Conservation (phyloP, 2,888 invertebrate genomes). For the Ornithoptera priamus region DNA sequence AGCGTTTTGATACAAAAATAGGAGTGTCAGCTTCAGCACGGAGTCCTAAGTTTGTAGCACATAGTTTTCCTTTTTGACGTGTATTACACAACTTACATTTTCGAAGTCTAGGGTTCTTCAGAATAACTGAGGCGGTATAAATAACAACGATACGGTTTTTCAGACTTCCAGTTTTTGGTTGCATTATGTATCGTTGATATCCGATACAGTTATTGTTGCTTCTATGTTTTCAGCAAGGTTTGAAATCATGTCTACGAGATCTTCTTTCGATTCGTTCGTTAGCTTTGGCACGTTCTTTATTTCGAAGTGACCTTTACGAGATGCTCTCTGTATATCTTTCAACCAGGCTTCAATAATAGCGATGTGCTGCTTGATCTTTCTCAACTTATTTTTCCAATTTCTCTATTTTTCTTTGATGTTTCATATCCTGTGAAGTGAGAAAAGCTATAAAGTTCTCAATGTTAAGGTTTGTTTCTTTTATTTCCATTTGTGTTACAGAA, state of each 20-base stretch:
- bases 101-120: conserved; percentile 30
- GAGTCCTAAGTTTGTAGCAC: conserved; percentile 33
- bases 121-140: conserved; percentile 21
- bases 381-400: background rate
- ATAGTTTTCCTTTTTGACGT: conserved; percentile 30
- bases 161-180: conserved; percentile 11
- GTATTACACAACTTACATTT: conserved; percentile 31
- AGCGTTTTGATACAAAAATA: conserved; percentile 30
- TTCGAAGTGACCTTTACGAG: no score
- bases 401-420: background rate
- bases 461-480: no score
- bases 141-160: conserved; percentile 26
- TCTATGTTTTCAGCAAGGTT: no score
- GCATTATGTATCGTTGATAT: conserved; percentile 28
- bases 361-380: background rate
- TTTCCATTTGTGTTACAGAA: no score
- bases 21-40: conserved; percentile 26
- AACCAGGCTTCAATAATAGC: background rate
- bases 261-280: background rate
- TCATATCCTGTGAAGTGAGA: no score
- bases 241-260: no score
- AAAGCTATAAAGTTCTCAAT: no score
- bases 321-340: background rate
- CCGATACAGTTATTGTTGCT: conserved; percentile 3
- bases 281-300: conserved; percentile 30